These are phyloP conservation scores for Rhamphomyia laevipes DNA, from an alignment of 2,888 invertebrate species.

Conservation along the genomic window DNA sequence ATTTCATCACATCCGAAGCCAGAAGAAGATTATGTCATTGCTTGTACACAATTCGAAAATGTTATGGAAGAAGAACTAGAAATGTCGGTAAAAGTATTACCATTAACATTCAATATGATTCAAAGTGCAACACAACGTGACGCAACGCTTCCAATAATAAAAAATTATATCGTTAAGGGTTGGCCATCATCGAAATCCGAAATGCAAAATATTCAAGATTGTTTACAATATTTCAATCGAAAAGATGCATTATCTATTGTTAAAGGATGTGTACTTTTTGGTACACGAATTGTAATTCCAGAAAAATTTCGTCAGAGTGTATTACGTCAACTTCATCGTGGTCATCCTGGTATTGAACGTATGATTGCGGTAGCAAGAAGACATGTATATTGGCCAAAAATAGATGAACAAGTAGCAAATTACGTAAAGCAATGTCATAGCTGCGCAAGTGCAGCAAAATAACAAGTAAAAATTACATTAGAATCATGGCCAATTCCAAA, in stretches of 20 bases:
- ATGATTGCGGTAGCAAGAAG: slow-evolving; percentile 15
- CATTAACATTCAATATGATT: neutral
- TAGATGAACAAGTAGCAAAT: slow-evolving; percentile 17
- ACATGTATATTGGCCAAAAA: slow-evolving; percentile 18
- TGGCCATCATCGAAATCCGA: slow-evolving; percentile 4
- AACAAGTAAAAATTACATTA: slow-evolving; percentile 10
- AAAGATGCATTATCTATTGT: slow-evolving; percentile 11
- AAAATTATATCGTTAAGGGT: neutral
- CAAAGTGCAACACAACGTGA: neutral
- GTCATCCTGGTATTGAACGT: slow-evolving; percentile 20
- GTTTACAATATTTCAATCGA: slow-evolving; percentile 11
- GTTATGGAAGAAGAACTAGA: slow-evolving; percentile 4
- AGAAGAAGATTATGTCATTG: slow-evolving; percentile 12
- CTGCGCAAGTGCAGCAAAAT: slow-evolving; percentile 7
- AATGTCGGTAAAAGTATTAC: neutral
- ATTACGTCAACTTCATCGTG: slow-evolving; percentile 17
- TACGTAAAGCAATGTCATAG: slow-evolving; percentile 11
- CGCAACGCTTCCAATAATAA: neutral
- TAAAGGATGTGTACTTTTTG: slow-evolving; percentile 12
- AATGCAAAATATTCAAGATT: slow-evolving; percentile 1
- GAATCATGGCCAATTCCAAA: slow-evolving; percentile 13
- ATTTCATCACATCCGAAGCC: slow-evolving; percentile 4
- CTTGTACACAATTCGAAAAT: slow-evolving; percentile 10
- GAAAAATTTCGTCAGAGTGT: slow-evolving; percentile 12
- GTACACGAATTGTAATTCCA: slow-evolving; percentile 13